These are phyloP conservation scores for Eidolon helvum DNA, from an alignment of 2,113 vertebrate genomes.

Conservation along the genomic window DNA sequence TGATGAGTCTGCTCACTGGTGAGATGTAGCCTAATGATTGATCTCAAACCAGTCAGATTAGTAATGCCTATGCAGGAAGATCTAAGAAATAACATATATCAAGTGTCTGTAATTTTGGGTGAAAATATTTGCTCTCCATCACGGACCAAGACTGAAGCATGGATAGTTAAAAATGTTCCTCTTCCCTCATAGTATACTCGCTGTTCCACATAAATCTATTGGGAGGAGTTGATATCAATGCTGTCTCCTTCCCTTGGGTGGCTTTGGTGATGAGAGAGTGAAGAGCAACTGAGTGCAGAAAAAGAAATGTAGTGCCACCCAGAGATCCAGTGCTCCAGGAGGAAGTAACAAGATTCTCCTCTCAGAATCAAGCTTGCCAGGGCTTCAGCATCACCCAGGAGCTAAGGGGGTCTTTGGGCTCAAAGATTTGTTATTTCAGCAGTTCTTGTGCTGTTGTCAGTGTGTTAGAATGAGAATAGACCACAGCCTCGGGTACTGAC, in stretches of 20 bases:
- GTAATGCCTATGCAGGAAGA: not conserved
- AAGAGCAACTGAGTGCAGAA: constrained; percentile 16
- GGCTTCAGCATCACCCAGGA: not conserved
- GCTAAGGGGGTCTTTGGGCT: not conserved
- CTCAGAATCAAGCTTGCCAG: not conserved
- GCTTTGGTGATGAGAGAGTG: constrained; percentile 19
- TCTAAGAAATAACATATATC: not conserved
- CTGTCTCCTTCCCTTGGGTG: constrained; percentile 8
- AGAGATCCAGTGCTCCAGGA: not conserved
- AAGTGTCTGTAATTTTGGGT: not conserved
- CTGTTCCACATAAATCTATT: not conserved
- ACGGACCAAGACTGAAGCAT: not conserved
- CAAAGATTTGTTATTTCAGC: not conserved
- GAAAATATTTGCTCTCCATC: not conserved
- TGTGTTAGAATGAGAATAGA: not conserved
- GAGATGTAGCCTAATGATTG: not conserved
- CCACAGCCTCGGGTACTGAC: not conserved
- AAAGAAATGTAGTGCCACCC: constrained; percentile 32
- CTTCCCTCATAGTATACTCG: not conserved
- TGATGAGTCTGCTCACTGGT: not conserved
- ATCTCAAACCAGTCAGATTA: not conserved
- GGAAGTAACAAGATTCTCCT: not conserved
- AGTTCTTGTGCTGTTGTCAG: not conserved
- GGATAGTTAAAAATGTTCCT: not conserved
- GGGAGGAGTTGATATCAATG: not conserved